phyloP scores from a whole-genome alignment of 2,113 vertebrate genomes.

The Halcyon senegalensis region DNA sequence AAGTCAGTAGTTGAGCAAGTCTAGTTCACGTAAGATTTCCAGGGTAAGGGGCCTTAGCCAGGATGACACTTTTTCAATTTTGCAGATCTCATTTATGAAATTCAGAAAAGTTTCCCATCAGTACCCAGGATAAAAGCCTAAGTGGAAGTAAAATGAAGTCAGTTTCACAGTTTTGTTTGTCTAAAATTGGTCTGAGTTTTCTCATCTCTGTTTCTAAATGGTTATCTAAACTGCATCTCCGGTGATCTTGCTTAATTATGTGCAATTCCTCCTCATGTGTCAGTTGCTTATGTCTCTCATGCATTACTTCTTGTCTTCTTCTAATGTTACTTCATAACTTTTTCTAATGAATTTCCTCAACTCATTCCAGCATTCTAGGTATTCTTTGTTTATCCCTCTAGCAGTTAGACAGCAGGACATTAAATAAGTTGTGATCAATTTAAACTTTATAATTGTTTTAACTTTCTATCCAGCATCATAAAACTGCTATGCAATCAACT shows the following conservation, averaged over 20 bases:
- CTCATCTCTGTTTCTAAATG: neutral
- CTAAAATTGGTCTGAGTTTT: neutral
- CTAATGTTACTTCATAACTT: neutral
- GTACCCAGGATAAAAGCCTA: neutral
- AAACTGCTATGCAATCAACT: constrained; percentile 1
- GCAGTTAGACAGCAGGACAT: constrained; percentile 43
- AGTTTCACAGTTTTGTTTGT: neutral
- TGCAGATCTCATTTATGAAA: neutral
- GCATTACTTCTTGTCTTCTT: neutral
- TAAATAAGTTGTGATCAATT: constrained; percentile 5
- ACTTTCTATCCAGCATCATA: neutral
- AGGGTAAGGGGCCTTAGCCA: neutral
- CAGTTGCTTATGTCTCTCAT: neutral
- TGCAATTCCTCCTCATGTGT: neutral
- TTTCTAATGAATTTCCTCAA: constrained; percentile 1
- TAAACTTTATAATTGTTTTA: constrained; percentile 7
- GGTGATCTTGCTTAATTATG: neutral
- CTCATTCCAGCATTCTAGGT: constrained; percentile 18
- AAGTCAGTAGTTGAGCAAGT: constrained; percentile 3
- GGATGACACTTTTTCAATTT: neutral
- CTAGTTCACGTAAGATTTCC: neutral
- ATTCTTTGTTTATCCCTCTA: constrained; percentile 54
- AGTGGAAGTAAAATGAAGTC: neutral
- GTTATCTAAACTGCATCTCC: neutral
- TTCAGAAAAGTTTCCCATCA: neutral